Evolutionary conservation across 2,888 invertebrate species (phyloP).

Genomic region (Sinelater perroti): DNA sequence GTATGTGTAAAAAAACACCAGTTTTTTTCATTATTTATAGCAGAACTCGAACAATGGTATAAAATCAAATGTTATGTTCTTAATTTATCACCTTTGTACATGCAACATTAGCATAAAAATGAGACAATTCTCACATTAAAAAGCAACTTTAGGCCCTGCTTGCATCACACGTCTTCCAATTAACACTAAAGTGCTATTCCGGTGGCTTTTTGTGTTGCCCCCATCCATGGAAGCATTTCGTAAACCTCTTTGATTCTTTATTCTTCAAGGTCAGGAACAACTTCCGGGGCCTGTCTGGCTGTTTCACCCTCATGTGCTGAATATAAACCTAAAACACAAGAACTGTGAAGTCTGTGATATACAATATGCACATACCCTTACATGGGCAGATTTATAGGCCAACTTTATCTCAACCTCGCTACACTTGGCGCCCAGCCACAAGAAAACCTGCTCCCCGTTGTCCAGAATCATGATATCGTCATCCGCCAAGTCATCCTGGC

Average conservation of each 20-base stretch:
- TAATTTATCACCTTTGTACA: too few relatives aligned
- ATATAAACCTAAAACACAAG: conserved; percentile 83
- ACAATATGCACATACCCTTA: conserved; percentile 59
- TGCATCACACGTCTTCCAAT: too few relatives aligned
- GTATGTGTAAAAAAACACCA: too few relatives aligned
- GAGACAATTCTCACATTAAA: too few relatives aligned
- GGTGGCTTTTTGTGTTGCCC: conserved; percentile 85
- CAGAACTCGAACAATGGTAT: too few relatives aligned
- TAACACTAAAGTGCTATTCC: conserved; percentile 66
- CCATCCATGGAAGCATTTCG: conserved; percentile 99
- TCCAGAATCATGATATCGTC: conserved; percentile 99
- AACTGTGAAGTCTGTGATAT: conserved; percentile 7
- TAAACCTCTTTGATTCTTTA: conserved; percentile 94
- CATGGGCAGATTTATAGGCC: conserved; percentile 97
- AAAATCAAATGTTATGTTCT: too few relatives aligned
- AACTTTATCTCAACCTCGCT: conserved; percentile 99
- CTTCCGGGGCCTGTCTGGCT: conserved; percentile 89
- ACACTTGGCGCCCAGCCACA: conserved; percentile 96
- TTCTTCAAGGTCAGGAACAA: conserved; percentile 94
- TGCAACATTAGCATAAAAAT: too few relatives aligned
- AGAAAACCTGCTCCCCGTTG: conserved; percentile 96
- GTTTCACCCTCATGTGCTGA: conserved; percentile 95
- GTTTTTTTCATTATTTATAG: too few relatives aligned
- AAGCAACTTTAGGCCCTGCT: too few relatives aligned
- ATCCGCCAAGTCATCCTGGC: conserved; percentile 98